These are phyloP conservation scores for Agrochola lota DNA, from an alignment of 2,888 invertebrate species.

Conservation along the genomic window DNA sequence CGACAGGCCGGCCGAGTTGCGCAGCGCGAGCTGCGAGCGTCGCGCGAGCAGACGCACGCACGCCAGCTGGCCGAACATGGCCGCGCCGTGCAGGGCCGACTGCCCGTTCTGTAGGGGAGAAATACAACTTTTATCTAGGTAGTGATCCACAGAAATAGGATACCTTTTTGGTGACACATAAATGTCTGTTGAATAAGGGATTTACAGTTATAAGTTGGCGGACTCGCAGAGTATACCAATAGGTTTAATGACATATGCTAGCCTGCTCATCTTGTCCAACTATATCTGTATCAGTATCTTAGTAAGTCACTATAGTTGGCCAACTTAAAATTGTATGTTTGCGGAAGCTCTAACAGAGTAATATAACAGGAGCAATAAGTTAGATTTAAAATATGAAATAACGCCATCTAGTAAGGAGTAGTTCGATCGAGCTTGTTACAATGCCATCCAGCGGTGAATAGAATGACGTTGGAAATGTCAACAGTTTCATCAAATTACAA, in stretches of 20 bases:
- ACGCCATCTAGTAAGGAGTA: conserved; percentile 24
- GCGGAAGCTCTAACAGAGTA: not conserved
- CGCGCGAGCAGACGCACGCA: conserved; percentile 83
- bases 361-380: not conserved
- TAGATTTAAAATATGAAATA: not conserved
- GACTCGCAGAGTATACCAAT: no score
- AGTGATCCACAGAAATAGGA: not conserved
- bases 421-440: not conserved
- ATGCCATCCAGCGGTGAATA: conserved; percentile 27
- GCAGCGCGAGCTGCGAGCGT: conserved; percentile 91
- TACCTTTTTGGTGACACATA: not conserved
- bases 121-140: no score
- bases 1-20: conserved; percentile 90
- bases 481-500: not conserved
- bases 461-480: not conserved
- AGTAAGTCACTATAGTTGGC: no score
- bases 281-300: no score
- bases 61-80: conserved; percentile 95
- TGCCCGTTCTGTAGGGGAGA: conserved; percentile 94
- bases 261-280: no score
- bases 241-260: no score
- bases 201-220: no score
- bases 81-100: conserved; percentile 97
- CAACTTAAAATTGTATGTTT: no score
- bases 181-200: not conserved